A percentile compares a stretch with the other conserved stretches of the same genome.
Conservation (phyloP, 2,888 invertebrate genomes). For the Nycteola revayana region DNA sequence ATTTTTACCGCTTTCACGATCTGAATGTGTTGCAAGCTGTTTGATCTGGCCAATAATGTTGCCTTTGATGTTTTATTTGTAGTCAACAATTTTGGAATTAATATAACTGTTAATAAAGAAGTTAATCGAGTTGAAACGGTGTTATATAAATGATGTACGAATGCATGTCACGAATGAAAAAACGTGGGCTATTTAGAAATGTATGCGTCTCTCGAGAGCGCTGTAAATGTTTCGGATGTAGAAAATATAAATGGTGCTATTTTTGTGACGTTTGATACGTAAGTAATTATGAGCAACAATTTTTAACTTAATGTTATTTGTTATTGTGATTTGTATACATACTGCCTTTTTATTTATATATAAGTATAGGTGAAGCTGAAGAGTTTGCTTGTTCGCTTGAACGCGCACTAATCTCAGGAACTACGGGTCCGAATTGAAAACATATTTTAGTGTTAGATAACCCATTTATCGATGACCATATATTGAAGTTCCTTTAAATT, state of each 20-base stretch:
- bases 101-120: constrained; percentile 27
- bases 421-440: no score
- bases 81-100: constrained; percentile 23
- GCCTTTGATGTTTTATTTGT: constrained; percentile 26
- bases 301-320: no score
- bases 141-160: constrained; percentile 32
- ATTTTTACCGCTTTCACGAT: no score
- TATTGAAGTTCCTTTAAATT: no score
- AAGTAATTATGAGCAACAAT: no score
- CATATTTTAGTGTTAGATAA: no score
- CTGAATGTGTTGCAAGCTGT: constrained; percentile 2
- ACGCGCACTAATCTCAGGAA: no score
- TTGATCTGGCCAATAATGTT: constrained; percentile 23
- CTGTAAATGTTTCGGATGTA: constrained; percentile 13
- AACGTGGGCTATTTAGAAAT: constrained; percentile 21
- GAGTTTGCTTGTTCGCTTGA: no score
- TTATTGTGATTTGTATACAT: no score
- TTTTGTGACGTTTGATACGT: not conserved
- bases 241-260: not conserved
- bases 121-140: constrained; percentile 28
- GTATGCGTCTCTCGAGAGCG: constrained; percentile 13
- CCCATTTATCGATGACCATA: no score
- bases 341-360: no score
- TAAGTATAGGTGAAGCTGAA: no score
- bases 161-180: constrained; percentile 22